A percentile compares a stretch with the other conserved stretches of the same genome.
Conservation (phyloP, 2,113 vertebrate genomes). For the Phodopus roborovskii region DNA sequence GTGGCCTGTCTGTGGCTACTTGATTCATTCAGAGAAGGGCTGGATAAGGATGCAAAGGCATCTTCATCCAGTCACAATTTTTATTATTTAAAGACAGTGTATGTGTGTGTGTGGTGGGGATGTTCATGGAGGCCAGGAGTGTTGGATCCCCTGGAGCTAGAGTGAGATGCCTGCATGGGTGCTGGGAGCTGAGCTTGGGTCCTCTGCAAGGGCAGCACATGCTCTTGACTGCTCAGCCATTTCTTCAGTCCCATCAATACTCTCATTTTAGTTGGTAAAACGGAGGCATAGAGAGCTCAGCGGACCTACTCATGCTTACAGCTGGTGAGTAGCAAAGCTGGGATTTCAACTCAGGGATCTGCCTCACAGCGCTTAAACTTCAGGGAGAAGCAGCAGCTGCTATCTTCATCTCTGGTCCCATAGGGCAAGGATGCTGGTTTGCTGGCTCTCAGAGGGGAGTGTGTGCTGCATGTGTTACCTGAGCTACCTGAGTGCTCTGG, state of each 20-base stretch:
- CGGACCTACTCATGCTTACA: background rate
- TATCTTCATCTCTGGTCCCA: background rate
- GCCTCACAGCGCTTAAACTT: fast-evolving
- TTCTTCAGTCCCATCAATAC: background rate
- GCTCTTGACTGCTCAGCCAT: background rate
- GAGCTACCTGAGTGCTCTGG: background rate
- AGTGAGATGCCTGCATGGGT: background rate
- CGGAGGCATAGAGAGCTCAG: background rate
- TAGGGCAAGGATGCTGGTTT: fast-evolving
- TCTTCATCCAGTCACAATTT: background rate
- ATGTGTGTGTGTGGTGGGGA: background rate
- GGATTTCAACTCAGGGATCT: background rate
- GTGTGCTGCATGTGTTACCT: background rate
- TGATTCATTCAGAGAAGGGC: background rate
- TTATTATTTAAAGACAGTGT: background rate
- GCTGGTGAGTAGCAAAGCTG: background rate
- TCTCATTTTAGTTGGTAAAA: background rate
- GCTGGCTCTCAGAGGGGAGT: background rate
- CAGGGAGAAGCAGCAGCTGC: background rate
- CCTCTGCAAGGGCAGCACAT: background rate
- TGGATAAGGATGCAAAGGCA: too few species aligned
- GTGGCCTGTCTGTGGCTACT: fast-evolving
- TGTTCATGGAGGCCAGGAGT: background rate
- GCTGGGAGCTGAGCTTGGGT: background rate
- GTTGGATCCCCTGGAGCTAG: background rate